Evolutionary conservation across 2,888 invertebrate species (phyloP).

Genomic region (Drosophila kokeensis): DNA sequence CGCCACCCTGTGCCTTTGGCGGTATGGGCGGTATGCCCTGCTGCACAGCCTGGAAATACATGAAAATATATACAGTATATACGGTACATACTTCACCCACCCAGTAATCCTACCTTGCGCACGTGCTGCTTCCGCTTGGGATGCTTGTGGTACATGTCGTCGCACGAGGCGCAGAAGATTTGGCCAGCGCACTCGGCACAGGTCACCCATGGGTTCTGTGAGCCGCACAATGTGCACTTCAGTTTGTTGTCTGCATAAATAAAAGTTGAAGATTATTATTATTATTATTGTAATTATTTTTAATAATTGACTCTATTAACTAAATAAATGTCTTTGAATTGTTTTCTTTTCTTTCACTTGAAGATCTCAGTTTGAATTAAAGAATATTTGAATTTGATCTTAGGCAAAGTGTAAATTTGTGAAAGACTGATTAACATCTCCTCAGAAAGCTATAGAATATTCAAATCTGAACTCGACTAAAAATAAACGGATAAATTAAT

Average conservation of each 20-base stretch:
- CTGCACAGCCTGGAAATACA: constrained; percentile 79
- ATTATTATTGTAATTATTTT: not conserved
- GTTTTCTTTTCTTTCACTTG: not conserved
- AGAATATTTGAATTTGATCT: not conserved
- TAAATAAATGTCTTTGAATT: not conserved
- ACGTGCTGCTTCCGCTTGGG: constrained; percentile 93
- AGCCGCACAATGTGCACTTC: constrained; percentile 94
- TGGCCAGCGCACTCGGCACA: constrained; percentile 94
- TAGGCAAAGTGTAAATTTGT: not conserved
- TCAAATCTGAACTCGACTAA: not conserved
- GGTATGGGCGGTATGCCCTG: constrained; percentile 87
- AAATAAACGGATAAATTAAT: not conserved
- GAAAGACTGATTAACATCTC: not conserved
- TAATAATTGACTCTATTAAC: not conserved
- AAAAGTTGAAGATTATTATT: not conserved
- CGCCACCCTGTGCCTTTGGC: constrained; percentile 86
- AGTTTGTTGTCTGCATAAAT: constrained; percentile 85
- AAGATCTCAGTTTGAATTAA: not conserved
- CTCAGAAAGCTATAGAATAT: not conserved
- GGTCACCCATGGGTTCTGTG: constrained; percentile 91
- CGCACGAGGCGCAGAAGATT: constrained; percentile 95
- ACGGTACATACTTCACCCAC: not conserved
- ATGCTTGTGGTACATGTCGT: constrained; percentile 97
- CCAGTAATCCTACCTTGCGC: constrained; percentile 87
- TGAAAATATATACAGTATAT: not conserved